Conservation (phyloP, 2,113 vertebrate species). For the Callipepla californica region DNA sequence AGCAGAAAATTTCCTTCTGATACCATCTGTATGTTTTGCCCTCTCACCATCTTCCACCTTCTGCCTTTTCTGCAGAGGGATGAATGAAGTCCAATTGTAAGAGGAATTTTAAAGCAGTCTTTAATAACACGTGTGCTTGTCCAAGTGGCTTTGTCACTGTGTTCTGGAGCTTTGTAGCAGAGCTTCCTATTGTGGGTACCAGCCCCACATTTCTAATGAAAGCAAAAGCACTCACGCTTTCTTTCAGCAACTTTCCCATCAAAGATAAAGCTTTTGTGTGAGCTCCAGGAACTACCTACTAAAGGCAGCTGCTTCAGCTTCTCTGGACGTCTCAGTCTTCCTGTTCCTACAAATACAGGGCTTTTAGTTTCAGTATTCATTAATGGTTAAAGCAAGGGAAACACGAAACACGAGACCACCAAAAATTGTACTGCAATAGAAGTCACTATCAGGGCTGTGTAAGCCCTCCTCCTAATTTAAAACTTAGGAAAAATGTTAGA, state of each 20-base stretch:
- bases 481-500: background rate
- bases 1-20: background rate
- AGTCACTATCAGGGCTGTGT: background rate
- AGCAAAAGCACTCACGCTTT: background rate
- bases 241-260: background rate
- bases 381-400: background rate
- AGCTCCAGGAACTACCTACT: background rate
- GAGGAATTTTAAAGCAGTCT: background rate
- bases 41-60: background rate
- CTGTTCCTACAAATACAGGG: background rate
- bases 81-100: background rate
- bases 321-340: background rate
- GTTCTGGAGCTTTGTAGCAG: background rate
- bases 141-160: background rate
- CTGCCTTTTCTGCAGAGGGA: background rate
- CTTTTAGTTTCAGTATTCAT: background rate
- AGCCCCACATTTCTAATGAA: background rate
- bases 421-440: background rate
- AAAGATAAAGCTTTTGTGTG: background rate
- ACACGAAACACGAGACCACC: background rate
- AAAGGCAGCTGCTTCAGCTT: background rate
- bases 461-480: background rate
- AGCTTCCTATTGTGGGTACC: background rate
- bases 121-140: background rate
- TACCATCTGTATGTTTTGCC: background rate